Conservation (phyloP, 2,113 vertebrate genomes). For the Zapornia atra region DNA sequence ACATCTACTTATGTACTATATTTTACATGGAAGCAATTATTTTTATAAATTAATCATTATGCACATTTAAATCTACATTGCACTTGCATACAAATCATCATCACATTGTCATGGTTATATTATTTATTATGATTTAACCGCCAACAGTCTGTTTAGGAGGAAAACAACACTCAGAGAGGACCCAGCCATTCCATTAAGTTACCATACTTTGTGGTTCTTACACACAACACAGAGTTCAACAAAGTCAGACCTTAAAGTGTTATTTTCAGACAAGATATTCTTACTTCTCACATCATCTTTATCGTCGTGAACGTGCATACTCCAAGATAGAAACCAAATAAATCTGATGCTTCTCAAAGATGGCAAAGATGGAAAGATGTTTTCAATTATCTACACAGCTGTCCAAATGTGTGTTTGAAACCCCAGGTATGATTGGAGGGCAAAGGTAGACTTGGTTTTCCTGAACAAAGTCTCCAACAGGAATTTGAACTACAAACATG, state of each 20-base stretch:
- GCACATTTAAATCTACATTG: neutral
- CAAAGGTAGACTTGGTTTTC: constrained; percentile 9
- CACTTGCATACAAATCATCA: constrained; percentile 52
- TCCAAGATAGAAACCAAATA: constrained; percentile 76
- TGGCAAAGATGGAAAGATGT: constrained; percentile 75
- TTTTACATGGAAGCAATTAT: constrained; percentile 53
- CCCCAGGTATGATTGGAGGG: constrained; percentile 43
- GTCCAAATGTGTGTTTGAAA: constrained; percentile 58
- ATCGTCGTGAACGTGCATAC: neutral
- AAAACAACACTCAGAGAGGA: constrained; percentile 6
- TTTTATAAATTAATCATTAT: constrained; percentile 28
- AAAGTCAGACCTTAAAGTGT: neutral
- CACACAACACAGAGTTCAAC: neutral
- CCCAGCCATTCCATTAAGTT: neutral
- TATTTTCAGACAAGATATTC: neutral
- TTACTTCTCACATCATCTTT: neutral
- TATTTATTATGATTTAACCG: constrained; percentile 36
- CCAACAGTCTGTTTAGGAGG: constrained; percentile 6
- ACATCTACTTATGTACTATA: neutral
- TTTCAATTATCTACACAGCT: constrained; percentile 62
- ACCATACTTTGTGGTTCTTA: neutral
- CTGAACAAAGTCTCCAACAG: constrained; percentile 60
- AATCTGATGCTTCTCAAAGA: constrained; percentile 83
- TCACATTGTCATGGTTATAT: neutral
- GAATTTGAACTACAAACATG: constrained; percentile 72